Evolutionary conservation across 2,797 vertebrate species (phyloP).

Genomic region (Muscicapa comitata): DNA sequence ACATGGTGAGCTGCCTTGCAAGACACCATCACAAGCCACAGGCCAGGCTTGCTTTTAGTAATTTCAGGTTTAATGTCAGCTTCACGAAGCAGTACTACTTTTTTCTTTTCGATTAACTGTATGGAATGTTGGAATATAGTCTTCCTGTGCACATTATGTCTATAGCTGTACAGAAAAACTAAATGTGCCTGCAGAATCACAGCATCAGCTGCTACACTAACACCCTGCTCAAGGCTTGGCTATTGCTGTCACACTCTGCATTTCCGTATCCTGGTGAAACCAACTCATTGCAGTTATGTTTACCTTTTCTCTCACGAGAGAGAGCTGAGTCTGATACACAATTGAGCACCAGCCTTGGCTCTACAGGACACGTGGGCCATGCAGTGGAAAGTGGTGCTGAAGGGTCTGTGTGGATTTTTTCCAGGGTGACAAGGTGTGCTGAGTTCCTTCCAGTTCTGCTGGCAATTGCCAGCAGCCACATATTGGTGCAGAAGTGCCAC

Average conservation of each 20-base stretch:
- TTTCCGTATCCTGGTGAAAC: neutral
- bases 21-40: neutral
- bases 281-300: neutral
- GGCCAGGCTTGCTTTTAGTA: neutral
- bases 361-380: neutral
- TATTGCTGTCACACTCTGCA: neutral
- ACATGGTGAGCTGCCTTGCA: neutral
- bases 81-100: neutral
- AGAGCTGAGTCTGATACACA: neutral
- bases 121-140: neutral
- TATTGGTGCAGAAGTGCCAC: neutral
- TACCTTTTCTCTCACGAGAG: neutral
- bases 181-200: neutral
- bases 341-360: neutral
- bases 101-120: neutral
- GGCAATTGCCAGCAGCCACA: neutral
- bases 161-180: neutral
- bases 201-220: neutral
- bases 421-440: neutral
- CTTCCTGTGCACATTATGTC: neutral
- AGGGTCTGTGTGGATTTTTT: neutral
- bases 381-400: neutral
- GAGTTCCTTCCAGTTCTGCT: neutral
- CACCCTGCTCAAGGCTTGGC: neutral
- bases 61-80: neutral